Conservation (phyloP, 1,140 invertebrate species). For the Brachionus asplanchnoidis region DNA sequence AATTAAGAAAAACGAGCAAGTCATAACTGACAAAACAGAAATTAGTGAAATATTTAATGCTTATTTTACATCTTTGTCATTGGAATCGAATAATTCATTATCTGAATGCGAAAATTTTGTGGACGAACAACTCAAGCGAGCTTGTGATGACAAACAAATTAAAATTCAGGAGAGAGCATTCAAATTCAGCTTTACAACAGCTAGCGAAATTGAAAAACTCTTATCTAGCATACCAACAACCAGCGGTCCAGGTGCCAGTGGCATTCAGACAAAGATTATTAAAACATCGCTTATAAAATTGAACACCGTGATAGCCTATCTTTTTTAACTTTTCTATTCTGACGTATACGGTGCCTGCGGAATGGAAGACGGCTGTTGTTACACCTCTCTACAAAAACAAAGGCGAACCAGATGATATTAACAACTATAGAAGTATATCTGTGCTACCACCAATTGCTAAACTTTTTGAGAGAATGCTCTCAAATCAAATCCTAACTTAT, state of each 20-base stretch:
- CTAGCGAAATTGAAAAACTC: background rate
- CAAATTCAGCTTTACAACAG: background rate
- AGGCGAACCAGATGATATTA: constrained; percentile 36
- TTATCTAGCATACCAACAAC: background rate
- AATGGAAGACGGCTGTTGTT: constrained; percentile 42
- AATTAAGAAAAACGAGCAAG: background rate
- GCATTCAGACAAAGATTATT: background rate
- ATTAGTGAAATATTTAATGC: background rate
- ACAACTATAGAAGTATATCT: constrained; percentile 44
- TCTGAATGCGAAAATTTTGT: background rate
- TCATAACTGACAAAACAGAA: too few relatives aligned
- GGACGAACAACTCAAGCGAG: background rate
- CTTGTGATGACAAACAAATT: background rate
- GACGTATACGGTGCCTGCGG: constrained; percentile 11
- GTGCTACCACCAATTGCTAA: constrained; percentile 39
- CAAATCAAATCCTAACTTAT: background rate
- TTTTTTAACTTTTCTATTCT: background rate
- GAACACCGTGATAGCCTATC: background rate
- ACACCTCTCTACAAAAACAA: constrained; percentile 44
- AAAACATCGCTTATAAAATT: background rate
- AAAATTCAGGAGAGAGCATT: background rate
- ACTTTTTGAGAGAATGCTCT: constrained; percentile 18
- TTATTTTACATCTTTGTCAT: background rate
- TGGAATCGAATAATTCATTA: background rate
- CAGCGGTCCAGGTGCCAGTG: background rate